A percentile compares a stretch with the other conserved stretches of the same genome.
These are phyloP conservation scores for Formicarius rufipectus DNA, from an alignment of 2,113 vertebrate genomes.

Conservation along the genomic window DNA sequence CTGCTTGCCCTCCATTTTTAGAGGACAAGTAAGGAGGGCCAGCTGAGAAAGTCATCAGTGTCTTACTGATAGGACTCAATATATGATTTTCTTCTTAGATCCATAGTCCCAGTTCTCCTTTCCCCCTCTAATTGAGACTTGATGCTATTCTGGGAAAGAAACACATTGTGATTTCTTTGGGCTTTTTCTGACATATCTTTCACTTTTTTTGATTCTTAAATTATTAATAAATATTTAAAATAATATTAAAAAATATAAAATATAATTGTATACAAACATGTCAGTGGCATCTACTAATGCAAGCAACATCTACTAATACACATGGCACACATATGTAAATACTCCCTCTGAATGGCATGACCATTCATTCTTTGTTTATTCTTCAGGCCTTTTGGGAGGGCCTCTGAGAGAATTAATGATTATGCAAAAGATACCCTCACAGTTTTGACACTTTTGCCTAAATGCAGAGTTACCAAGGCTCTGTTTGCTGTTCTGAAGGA, in stretches of 20 bases:
- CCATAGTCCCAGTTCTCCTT: background rate
- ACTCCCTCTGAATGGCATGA: background rate
- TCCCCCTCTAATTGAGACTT: background rate
- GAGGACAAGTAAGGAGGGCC: background rate
- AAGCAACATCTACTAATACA: background rate
- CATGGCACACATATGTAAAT: background rate
- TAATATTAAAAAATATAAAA: background rate
- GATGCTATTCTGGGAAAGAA: background rate
- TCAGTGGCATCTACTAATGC: background rate
- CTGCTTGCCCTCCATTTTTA: background rate
- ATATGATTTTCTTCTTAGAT: background rate
- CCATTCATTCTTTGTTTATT: background rate
- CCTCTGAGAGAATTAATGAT: background rate
- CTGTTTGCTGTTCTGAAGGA: background rate
- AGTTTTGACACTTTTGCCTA: background rate
- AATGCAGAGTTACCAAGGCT: background rate
- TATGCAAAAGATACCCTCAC: background rate
- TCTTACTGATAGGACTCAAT: background rate
- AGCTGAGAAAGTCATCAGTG: background rate
- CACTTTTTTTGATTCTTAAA: background rate
- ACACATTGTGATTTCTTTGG: background rate
- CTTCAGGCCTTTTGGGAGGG: background rate
- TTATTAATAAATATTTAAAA: background rate
- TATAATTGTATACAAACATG: background rate
- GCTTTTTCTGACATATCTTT: slow-evolving; percentile 1